Evolutionary conservation across 2,888 invertebrate genomes (phyloP).

Genomic region (Drosophila atripex): DNA sequence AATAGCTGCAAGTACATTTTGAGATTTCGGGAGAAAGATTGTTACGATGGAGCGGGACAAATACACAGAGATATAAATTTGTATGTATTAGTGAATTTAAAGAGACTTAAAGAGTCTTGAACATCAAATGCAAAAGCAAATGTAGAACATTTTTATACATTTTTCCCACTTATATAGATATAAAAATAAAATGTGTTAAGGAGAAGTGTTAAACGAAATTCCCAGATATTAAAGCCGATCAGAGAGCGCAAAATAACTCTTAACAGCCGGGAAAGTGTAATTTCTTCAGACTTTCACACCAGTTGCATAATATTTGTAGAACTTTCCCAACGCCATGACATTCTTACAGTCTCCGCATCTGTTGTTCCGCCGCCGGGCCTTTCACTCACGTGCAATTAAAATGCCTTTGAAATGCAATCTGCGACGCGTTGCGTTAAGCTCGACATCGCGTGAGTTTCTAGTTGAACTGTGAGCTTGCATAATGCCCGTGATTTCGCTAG

Average conservation of each 20-base stretch:
- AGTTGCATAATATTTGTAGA: slow-evolving; percentile 21
- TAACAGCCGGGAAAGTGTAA: slow-evolving; percentile 6
- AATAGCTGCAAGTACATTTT: slow-evolving; percentile 35
- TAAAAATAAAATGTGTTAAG: too few species aligned
- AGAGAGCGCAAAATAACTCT: slow-evolving; percentile 24
- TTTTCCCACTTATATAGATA: not conserved
- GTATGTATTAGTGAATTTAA: too few species aligned
- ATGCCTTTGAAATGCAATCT: slow-evolving; percentile 59
- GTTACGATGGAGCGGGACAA: not conserved
- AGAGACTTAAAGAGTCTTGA: too few species aligned
- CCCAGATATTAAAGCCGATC: not conserved
- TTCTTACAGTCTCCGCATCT: slow-evolving; percentile 23
- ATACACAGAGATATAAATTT: not conserved
- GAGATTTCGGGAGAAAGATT: slow-evolving; percentile 13
- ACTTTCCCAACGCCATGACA: slow-evolving; percentile 59
- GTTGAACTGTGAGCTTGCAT: slow-evolving; percentile 37
- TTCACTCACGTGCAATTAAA: slow-evolving; percentile 63
- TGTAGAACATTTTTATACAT: not conserved
- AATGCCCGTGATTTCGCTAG: slow-evolving; percentile 26
- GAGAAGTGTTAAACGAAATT: not conserved
- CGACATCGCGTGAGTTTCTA: slow-evolving; percentile 37
- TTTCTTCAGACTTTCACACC: slow-evolving; percentile 42
- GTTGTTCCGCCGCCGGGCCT: slow-evolving; percentile 2
- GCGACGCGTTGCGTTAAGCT: slow-evolving; percentile 34
- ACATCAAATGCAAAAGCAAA: too few species aligned